Conservation (phyloP, 1,140 invertebrate genomes). For the Drosophila bifasciata region DNA sequence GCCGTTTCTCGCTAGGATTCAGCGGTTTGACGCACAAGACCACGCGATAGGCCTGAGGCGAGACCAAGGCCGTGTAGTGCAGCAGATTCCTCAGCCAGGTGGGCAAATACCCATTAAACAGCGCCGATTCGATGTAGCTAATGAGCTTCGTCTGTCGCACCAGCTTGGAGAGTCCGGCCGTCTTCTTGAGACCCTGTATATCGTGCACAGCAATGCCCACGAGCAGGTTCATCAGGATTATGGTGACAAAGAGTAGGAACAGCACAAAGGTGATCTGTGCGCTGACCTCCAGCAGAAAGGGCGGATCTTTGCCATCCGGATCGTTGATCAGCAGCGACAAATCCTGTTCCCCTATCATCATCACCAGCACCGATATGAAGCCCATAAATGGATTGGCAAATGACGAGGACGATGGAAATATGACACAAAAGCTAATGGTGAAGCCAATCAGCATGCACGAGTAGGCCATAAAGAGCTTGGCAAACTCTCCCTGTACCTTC, state of each 20-base stretch:
- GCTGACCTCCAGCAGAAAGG: slow-evolving; percentile 88
- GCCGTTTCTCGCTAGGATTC: slow-evolving; percentile 91
- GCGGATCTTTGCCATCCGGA: slow-evolving; percentile 87
- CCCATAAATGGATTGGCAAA: slow-evolving; percentile 92
- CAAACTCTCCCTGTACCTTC: slow-evolving; percentile 92
- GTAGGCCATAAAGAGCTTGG: slow-evolving; percentile 92
- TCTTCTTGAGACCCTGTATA: slow-evolving; percentile 91
- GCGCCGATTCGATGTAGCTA: slow-evolving; percentile 89
- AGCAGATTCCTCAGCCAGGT: slow-evolving; percentile 89
- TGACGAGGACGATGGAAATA: slow-evolving; percentile 91
- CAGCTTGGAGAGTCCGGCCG: slow-evolving; percentile 89
- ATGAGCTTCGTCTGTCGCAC: slow-evolving; percentile 92
- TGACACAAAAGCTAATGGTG: slow-evolving; percentile 93
- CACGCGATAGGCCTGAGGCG: slow-evolving; percentile 90
- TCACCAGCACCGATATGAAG: slow-evolving; percentile 92
- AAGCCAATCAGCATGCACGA: slow-evolving; percentile 93
- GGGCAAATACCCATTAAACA: slow-evolving; percentile 89
- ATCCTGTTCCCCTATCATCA: slow-evolving; percentile 95
- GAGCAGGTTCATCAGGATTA: slow-evolving; percentile 92
- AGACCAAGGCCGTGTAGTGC: slow-evolving; percentile 89
- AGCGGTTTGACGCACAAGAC: slow-evolving; percentile 91
- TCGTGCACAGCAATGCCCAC: slow-evolving; percentile 93
- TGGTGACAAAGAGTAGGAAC: slow-evolving; percentile 91
- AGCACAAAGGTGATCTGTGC: slow-evolving; percentile 90
- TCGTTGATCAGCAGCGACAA: slow-evolving; percentile 88